Conservation (phyloP, 2,888 invertebrate species). For the Kryphioiulus occultus region DNA sequence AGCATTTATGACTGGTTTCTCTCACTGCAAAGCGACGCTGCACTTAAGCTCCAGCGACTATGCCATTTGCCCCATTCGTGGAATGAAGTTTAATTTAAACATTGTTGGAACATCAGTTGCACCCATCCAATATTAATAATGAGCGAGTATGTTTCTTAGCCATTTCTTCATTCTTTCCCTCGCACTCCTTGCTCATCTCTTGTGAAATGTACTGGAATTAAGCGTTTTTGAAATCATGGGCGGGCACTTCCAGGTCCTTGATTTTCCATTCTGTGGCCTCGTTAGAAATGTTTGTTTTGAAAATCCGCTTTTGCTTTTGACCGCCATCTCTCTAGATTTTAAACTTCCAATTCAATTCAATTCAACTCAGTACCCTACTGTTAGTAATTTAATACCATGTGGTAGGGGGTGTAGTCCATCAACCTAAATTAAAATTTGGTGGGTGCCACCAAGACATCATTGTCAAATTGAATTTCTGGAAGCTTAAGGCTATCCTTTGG, state of each 20-base stretch:
- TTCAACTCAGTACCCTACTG: no score
- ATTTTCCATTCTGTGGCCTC: not conserved
- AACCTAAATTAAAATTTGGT: no score
- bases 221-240: not conserved
- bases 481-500: no score
- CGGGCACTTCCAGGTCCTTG: not conserved
- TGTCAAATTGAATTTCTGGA: no score
- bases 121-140: constrained; percentile 3
- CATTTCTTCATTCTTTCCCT: not conserved
- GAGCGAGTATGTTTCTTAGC: not conserved
- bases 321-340: not conserved
- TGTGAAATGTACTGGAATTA: not conserved
- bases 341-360: no score
- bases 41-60: not conserved
- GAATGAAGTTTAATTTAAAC: constrained; percentile 24
- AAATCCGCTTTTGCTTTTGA: not conserved
- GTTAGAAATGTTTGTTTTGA: not conserved
- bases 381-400: no score
- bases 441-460: no score
- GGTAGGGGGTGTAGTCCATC: no score
- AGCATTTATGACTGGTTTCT: constrained; percentile 35
- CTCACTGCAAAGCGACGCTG: not conserved
- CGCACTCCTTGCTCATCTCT: not conserved
- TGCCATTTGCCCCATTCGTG: not conserved
- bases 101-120: not conserved